These are phyloP conservation scores for Habrosyne pyritoides DNA, from an alignment of 2,888 invertebrate genomes.

Conservation along the genomic window DNA sequence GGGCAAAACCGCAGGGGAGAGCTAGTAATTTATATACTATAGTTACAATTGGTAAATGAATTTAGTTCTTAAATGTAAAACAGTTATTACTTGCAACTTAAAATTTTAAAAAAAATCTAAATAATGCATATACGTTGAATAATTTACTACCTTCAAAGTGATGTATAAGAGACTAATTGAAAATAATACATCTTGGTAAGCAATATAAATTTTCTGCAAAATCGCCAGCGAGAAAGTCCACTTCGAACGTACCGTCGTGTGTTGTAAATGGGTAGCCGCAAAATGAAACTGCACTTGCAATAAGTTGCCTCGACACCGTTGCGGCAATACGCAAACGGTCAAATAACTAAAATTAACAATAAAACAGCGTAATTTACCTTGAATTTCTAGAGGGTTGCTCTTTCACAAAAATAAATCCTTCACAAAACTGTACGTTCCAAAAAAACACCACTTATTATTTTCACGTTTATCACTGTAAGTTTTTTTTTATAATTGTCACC, in stretches of 20 bases:
- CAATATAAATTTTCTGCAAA: conserved; percentile 44
- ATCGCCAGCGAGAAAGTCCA: conserved; percentile 59
- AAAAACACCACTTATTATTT: conserved; percentile 41
- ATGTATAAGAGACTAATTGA: too few relatives aligned
- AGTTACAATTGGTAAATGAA: too few relatives aligned
- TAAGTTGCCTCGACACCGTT: conserved; percentile 51
- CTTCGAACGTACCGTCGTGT: conserved; percentile 49
- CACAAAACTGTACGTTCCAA: conserved; percentile 45
- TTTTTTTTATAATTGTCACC: conserved; percentile 55
- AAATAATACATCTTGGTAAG: background rate
- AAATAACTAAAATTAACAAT: conserved; percentile 32
- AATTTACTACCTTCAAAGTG: too few relatives aligned
- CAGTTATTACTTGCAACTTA: too few relatives aligned
- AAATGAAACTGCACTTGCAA: conserved; percentile 66
- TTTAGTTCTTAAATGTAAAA: background rate
- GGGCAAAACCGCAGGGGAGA: too few relatives aligned
- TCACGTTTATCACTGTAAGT: conserved; percentile 46
- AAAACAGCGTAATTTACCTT: conserved; percentile 61
- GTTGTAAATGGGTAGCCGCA: conserved; percentile 70
- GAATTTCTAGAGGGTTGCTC: conserved; percentile 53
- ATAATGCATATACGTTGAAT: too few relatives aligned
- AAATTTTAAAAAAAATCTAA: background rate
- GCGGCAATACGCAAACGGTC: conserved; percentile 43
- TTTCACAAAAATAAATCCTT: conserved; percentile 59
- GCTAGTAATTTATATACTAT: too few relatives aligned